Evolutionary conservation across 2,113 vertebrate genomes (phyloP), one percentile per base, ranked within the genome.

Genomic region (Petromus typicus): DNA sequence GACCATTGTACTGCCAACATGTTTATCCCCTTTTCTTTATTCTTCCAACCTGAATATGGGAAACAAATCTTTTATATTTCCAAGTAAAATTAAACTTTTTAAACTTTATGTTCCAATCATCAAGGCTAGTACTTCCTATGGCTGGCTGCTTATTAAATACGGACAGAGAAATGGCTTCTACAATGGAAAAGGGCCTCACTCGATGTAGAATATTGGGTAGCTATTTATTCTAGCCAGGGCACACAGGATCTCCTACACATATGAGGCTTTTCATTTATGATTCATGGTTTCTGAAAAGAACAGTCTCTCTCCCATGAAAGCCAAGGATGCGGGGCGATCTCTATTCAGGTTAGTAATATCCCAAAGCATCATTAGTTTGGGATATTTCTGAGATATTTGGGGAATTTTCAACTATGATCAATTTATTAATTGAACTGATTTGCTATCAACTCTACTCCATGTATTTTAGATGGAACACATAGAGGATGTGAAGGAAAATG

Each of bases 41-140:
- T 84, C 54, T 57, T 94, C 54, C 1, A 76, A 63, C 25, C 40
- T 66, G 13, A 2, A 45, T 5, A 64, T 66, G 71, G 23, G 59
- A 84, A 91, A 95, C 40, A 51, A 75, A 91, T 73, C 11, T 16
- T 82, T 86, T 85, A 37, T 91, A 78, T 90, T 93, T 95, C 67
- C 80, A 86, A 91, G 59, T 43, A 67, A 96, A 95, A 97, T 96
- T 90, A 92, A 97, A 92, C 82, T 94, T 90, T 48, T 56, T 94
- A 34, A 51, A 40, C 85, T 95, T 91, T 93, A 80, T 7, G n/a
- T 18, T 43, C 34, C 17, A 54, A 7, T 91, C 82, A 75, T 71
- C 71, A 78, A 95, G 43, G 9, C 81, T 80, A 89, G 54, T 90
- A 11, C 57, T 87, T 89, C 51, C 67, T 64, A 40, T 83, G 45